phyloP scores from a whole-genome alignment of 2,113 vertebrate genomes.

The Urocitellus parryii region DNA sequence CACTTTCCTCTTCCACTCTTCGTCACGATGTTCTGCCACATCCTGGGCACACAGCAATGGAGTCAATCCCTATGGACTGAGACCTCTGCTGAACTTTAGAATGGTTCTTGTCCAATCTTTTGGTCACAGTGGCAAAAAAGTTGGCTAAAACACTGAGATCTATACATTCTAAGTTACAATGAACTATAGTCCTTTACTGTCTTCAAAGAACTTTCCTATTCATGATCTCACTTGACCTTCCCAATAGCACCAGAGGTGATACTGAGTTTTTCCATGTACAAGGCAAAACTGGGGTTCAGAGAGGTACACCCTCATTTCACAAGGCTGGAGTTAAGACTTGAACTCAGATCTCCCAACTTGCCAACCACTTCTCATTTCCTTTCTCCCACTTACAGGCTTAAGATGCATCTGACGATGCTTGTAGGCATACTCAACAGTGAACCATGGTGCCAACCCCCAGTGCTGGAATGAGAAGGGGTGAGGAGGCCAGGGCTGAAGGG shows the following conservation, averaged over 20 bases:
- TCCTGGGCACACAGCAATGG: too few species aligned
- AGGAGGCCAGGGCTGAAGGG: not conserved
- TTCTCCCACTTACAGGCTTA: too few species aligned
- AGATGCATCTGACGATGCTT: rapidly evolving
- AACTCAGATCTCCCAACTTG: not conserved
- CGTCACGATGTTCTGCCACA: too few species aligned
- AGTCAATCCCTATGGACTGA: too few species aligned
- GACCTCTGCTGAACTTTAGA: too few species aligned
- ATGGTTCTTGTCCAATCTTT: too few species aligned
- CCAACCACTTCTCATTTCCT: not conserved
- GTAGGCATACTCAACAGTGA: not conserved
- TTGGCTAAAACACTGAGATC: too few species aligned
- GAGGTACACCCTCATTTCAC: not conserved
- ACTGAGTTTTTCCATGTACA: not conserved
- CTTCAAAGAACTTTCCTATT: not conserved
- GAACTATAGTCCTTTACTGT: not conserved
- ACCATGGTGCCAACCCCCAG: too few species aligned
- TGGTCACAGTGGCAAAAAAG: too few species aligned
- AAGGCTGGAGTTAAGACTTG: not conserved
- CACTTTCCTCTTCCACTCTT: too few species aligned
- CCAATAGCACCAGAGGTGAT: too few species aligned
- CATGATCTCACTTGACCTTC: not conserved
- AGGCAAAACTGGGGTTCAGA: not conserved
- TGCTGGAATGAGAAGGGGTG: not conserved
- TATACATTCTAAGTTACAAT: not conserved